A percentile compares a stretch with the other conserved stretches of the same genome.
phyloP scores from a whole-genome alignment of 2,113 vertebrate genomes.

The Oxygymnocypris stewartii region DNA sequence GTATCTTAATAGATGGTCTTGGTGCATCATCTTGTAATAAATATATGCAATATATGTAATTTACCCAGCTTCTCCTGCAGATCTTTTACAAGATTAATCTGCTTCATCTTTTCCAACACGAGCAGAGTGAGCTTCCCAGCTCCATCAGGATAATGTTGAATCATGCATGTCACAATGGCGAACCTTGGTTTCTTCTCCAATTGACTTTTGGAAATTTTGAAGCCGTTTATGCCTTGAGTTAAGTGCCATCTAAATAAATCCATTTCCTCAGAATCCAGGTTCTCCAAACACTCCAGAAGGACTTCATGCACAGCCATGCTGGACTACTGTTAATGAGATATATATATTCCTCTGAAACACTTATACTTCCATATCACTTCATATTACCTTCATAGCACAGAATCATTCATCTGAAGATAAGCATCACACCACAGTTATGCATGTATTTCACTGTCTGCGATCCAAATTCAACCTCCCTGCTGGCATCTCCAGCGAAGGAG shows the following conservation, averaged over 20 bases:
- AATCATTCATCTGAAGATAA: no score
- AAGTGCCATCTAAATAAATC: not conserved
- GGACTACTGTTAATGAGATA: not conserved
- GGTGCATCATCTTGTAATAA: not conserved
- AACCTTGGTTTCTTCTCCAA: not conserved
- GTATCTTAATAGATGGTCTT: not conserved
- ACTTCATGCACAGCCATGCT: not conserved
- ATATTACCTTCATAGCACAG: no score
- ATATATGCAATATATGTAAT: not conserved
- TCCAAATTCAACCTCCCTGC: no score
- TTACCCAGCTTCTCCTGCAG: not conserved
- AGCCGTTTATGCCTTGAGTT: not conserved
- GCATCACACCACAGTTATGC: no score
- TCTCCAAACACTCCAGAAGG: not conserved
- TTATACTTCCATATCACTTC: no score
- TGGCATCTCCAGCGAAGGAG: no score
- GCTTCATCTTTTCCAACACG: not conserved
- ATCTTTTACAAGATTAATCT: not conserved
- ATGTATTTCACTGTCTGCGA: no score
- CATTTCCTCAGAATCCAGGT: not conserved
- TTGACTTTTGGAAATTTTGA: not conserved
- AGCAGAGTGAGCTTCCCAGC: not conserved
- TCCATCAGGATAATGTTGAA: not conserved
- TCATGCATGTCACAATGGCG: not conserved
- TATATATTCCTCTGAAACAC: no score